Base-by-base conservation (phyloP, 1,140 invertebrate genomes). In the Panulirus ornatus region DNA sequence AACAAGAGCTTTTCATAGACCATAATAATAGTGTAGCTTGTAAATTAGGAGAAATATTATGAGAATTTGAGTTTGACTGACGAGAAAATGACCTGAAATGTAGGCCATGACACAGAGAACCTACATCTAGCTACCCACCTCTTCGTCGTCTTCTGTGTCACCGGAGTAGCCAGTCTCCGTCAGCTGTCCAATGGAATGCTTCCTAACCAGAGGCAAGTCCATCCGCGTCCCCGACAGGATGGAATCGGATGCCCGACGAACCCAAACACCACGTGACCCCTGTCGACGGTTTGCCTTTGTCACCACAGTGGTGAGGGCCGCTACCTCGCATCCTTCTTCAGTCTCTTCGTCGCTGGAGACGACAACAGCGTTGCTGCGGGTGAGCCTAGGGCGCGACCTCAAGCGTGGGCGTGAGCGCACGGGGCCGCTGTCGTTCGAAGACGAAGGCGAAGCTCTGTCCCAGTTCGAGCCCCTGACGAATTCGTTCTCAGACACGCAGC, bases 121-220 rank as follows among this genome's bases (percentile, higher is more conserved):
- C 44, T 47, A 16, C 16, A 8, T 47, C 44, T n/a, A n/a, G n/a
- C n/a, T n/a, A 82, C 63, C 76, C 40, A 84, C 86, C 86, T 89
- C 82, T 19, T 89, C 87, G 22, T 91, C 91, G 70, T 91, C 91
- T 63, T 91, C 91, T 3, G 91, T 88, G 27, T 86, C 91, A 0
- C 91, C 91, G 0, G 86, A 85, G 58, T 91, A 91, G 11, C 91
- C 91, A 2, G 91, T 70, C 22, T 91, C 91, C 38, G 36, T 84
- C 30, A 84, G 51, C 11, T 34, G 44, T 14, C 36, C 51, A 22
- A 40, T 22, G 1, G 86, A 38, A 30, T 78, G 5, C 30, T 86
- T 42, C 42, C 38, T 36, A 22, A 40, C 47, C 16, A 40, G 44
- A 2, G 30, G 1, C 27, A 22, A 1, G 40, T 84, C 88, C 63